These are phyloP conservation scores for Rhorus exstirpatorius DNA, from an alignment of 2,888 invertebrate species.

Conservation along the genomic window DNA sequence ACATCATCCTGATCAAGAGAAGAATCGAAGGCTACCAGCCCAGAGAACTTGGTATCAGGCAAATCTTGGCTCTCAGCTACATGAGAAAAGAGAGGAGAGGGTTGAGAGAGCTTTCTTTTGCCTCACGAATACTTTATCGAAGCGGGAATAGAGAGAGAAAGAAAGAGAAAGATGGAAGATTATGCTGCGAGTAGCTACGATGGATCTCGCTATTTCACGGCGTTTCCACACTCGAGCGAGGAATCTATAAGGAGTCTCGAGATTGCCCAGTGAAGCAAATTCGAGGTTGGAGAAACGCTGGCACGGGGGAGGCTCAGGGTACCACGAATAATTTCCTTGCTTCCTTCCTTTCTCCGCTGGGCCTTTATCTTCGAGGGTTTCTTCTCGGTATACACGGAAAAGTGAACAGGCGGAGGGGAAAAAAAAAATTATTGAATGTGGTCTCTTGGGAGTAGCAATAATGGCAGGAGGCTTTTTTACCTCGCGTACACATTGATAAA, in stretches of 20 bases:
- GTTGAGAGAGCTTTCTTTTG: conserved; percentile 53
- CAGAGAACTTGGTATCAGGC: conserved; percentile 32
- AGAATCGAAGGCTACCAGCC: background rate
- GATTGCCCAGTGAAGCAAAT: conserved; percentile 78
- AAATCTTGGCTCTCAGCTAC: conserved; percentile 39
- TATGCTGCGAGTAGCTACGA: conserved; percentile 46
- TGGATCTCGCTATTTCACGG: conserved; percentile 72
- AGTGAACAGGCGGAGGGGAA: conserved; percentile 48
- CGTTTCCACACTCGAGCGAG: conserved; percentile 74
- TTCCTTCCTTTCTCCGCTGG: conserved; percentile 68
- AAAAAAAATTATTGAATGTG: conserved; percentile 39
- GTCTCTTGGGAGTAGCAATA: conserved; percentile 65
- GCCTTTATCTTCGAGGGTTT: conserved; percentile 62
- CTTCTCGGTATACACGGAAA: conserved; percentile 55
- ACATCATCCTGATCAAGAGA: background rate
- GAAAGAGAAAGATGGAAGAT: conserved; percentile 36
- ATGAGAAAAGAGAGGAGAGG: conserved; percentile 44
- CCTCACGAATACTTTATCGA: conserved; percentile 50
- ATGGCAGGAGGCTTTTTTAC: conserved; percentile 74
- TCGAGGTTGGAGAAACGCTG: conserved; percentile 75
- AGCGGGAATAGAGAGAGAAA: conserved; percentile 28
- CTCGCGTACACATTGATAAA: conserved; percentile 77
- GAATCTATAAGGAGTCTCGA: conserved; percentile 76
- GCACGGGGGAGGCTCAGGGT: conserved; percentile 65
- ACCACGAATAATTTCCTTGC: conserved; percentile 70